These are phyloP conservation scores for Hylaeus anthracinus DNA, from an alignment of 1,140 invertebrate species.

Conservation along the genomic window DNA sequence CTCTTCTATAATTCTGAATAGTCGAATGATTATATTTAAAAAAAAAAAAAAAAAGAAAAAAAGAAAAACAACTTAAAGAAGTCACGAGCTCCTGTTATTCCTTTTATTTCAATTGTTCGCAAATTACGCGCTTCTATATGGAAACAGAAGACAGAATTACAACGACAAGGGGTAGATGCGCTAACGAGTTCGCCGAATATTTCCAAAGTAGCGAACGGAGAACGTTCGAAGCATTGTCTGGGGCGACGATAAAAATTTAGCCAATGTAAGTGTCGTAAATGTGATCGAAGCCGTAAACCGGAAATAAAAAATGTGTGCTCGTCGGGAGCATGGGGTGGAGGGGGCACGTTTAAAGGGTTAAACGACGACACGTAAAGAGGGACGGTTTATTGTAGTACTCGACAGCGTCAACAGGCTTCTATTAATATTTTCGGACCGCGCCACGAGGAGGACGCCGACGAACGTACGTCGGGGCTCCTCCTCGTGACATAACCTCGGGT, in stretches of 20 bases:
- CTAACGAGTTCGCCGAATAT: background rate
- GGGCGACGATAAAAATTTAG: background rate
- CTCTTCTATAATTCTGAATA: too few relatives aligned
- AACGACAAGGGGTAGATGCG: too few relatives aligned
- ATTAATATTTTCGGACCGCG: constrained; percentile 45
- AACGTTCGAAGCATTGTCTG: background rate
- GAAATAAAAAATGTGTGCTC: background rate
- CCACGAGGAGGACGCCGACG: constrained; percentile 32
- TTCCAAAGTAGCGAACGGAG: background rate
- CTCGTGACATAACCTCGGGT: constrained; percentile 61
- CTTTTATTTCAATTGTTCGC: too few relatives aligned
- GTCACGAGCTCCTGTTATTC: too few relatives aligned
- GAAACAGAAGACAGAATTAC: too few relatives aligned
- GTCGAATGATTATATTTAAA: too few relatives aligned
- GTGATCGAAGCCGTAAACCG: constrained; percentile 6
- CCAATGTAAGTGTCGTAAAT: background rate
- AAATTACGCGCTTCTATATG: too few relatives aligned
- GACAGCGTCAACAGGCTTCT: constrained; percentile 52
- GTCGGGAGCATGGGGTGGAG: background rate
- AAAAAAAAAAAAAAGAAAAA: too few relatives aligned
- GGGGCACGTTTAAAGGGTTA: constrained; percentile 26
- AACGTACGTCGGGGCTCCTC: constrained; percentile 21
- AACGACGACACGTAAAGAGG: constrained; percentile 39
- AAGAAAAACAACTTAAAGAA: too few relatives aligned
- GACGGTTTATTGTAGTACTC: constrained; percentile 54